A percentile compares a stretch with the other conserved stretches of the same genome.
Conservation (phyloP, 1,140 invertebrate genomes). For the Microplitis mediator region DNA sequence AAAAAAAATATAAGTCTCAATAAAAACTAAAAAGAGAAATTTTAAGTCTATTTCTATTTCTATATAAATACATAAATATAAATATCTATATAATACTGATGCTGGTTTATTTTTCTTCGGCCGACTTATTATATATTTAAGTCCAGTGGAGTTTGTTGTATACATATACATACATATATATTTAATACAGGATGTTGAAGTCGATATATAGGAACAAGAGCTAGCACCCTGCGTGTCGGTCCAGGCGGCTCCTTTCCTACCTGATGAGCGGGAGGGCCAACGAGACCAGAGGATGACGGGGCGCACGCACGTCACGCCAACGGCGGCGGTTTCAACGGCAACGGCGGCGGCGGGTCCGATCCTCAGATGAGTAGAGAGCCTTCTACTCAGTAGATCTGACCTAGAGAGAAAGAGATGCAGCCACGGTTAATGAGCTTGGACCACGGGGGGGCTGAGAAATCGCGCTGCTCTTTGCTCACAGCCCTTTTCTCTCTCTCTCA, state of each 20-base stretch:
- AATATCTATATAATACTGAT: too few relatives aligned
- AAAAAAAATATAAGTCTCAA: too few relatives aligned
- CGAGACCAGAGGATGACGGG: conserved; percentile 16
- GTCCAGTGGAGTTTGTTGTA: background rate
- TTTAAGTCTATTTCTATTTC: too few relatives aligned
- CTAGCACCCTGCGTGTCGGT: conserved; percentile 62
- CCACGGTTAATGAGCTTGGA: conserved; percentile 59
- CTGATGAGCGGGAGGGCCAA: conserved; percentile 46
- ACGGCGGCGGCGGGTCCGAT: conserved; percentile 25
- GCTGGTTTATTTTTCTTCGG: too few relatives aligned
- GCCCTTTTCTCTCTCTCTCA: conserved; percentile 12
- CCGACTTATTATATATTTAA: too few relatives aligned
- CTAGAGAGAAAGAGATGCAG: conserved; percentile 40
- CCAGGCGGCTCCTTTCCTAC: conserved; percentile 62
- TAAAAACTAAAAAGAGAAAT: too few relatives aligned
- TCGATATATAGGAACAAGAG: conserved; percentile 15
- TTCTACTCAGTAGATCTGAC: conserved; percentile 15
- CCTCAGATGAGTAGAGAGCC: conserved; percentile 24
- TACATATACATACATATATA: conserved; percentile 17
- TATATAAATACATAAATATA: too few relatives aligned
- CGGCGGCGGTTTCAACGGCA: conserved; percentile 1
- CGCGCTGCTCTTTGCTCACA: conserved; percentile 32
- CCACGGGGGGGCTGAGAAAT: conserved; percentile 52
- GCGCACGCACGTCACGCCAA: conserved; percentile 29
- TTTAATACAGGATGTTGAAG: background rate